Percentiles rank a stretch among this genome's conserved stretches.
These are phyloP conservation scores for Ailurus styani DNA, from an alignment of 2,113 vertebrate genomes.

Conservation along the genomic window DNA sequence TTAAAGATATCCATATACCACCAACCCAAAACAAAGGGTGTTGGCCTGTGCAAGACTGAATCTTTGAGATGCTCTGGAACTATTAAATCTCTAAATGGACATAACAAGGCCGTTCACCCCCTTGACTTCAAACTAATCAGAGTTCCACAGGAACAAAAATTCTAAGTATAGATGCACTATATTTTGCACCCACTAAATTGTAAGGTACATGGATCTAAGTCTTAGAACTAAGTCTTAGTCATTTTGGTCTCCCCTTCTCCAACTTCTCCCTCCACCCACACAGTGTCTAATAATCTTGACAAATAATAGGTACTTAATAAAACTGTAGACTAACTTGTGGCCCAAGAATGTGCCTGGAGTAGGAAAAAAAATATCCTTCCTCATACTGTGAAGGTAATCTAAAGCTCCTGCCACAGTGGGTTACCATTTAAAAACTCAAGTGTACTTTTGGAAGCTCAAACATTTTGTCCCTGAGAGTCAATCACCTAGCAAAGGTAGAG, in stretches of 20 bases:
- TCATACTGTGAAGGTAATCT: background rate
- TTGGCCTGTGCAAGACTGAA: background rate
- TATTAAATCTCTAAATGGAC: background rate
- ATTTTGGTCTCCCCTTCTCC: background rate
- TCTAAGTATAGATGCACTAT: background rate
- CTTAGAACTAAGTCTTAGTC: background rate
- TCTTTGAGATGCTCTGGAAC: background rate
- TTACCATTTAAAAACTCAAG: background rate
- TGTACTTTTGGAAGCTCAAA: background rate
- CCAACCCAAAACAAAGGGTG: background rate
- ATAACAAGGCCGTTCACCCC: background rate
- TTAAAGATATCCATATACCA: background rate
- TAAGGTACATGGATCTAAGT: background rate
- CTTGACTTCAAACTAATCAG: constrained; percentile 6
- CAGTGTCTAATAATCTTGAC: background rate
- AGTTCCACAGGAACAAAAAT: background rate
- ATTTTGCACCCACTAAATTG: background rate
- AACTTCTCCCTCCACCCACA: background rate
- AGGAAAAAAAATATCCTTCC: background rate
- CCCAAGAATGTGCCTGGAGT: background rate
- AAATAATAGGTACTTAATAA: background rate
- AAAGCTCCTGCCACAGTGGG: background rate
- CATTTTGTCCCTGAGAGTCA: background rate
- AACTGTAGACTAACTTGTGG: background rate
- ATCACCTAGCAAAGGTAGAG: background rate